Base-by-base conservation (phyloP, 1,140 invertebrate species). In the Steinernema khuongi region DNA sequence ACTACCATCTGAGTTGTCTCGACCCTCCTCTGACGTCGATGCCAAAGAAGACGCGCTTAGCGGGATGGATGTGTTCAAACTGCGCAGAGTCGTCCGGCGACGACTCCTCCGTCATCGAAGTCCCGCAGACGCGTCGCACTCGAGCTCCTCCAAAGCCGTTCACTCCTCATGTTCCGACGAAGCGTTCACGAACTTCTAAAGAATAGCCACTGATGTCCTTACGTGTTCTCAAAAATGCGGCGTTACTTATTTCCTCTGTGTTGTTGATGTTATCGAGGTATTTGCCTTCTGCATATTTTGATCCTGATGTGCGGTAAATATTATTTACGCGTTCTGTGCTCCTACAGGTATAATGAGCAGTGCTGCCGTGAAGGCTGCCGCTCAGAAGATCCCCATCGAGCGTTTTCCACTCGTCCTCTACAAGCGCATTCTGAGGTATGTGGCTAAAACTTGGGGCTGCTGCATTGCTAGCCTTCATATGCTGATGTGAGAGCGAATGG, bases 1-100 rank as follows among this genome's bases (percentile, higher is more conserved):
- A 92, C 86, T 97, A 96, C 87, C 96, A 98, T 88, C 87, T 96
- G 66, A 91, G 91, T 66, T 98, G 95, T 87, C 88, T 97, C 50
- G 92, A 92, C 83, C 94, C 94, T 26, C 93, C 93, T n/a, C 86
- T 98, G 1, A 91, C 91, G 14, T 89, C 94, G 67, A 91, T 96
- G 87, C 95, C 95, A 71, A 72, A 67, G 44, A 68, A 68, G 71
- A 72, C 44, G 26, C 60, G 50, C 28, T n/a, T 17, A 29, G 70
- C 7, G 66, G 71, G 43, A 29, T 67, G 71, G 44, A 66, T 66
- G 44, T 72, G 50, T 22, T 60, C 50, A 7, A 17, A 14, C 7
- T 60, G 50, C 19, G 50, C 50, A 11, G 7, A 22, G 70, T 67
- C 66, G 28, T 71, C 60, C 44, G 71, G 44, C 18, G 70, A 17